Conservation (phyloP, 2,797 vertebrate species). For the Anguilla anguilla region DNA sequence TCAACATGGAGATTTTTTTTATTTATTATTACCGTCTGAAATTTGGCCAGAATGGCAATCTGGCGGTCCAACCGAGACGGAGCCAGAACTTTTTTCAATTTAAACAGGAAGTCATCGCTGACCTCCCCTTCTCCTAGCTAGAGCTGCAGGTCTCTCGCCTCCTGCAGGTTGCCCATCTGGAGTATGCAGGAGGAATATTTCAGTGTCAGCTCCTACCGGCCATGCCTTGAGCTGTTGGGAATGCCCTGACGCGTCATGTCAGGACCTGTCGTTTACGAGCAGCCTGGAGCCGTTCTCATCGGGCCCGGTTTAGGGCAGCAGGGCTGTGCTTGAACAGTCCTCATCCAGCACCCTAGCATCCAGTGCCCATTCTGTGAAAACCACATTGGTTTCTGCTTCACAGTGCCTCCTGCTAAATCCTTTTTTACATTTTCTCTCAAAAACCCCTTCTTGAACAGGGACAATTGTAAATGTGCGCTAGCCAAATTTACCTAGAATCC, state of each 20-base stretch:
- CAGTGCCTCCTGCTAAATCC: not conserved
- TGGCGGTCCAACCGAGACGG: not conserved
- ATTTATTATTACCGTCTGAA: not conserved
- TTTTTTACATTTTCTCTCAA: not conserved
- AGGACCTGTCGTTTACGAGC: not conserved
- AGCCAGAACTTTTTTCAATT: not conserved
- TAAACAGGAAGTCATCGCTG: not conserved
- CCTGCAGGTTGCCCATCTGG: not conserved
- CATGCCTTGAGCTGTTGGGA: not conserved
- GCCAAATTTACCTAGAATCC: not conserved
- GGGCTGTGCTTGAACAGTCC: not conserved
- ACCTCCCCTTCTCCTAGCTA: not conserved
- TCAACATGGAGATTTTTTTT: not conserved
- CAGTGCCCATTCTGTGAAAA: not conserved
- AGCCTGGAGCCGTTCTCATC: not conserved
- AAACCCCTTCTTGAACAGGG: not conserved
- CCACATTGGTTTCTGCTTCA: not conserved
- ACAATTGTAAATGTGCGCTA: not conserved
- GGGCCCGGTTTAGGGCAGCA: not conserved
- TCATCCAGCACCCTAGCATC: not conserved
- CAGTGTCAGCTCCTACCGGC: not conserved
- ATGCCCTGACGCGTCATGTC: not conserved
- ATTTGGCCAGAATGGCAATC: not conserved
- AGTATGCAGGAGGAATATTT: not conserved
- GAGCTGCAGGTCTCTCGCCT: not conserved